phyloP scores from a whole-genome alignment of 2,888 invertebrate species.

The Phoenoteleia sp. region DNA sequence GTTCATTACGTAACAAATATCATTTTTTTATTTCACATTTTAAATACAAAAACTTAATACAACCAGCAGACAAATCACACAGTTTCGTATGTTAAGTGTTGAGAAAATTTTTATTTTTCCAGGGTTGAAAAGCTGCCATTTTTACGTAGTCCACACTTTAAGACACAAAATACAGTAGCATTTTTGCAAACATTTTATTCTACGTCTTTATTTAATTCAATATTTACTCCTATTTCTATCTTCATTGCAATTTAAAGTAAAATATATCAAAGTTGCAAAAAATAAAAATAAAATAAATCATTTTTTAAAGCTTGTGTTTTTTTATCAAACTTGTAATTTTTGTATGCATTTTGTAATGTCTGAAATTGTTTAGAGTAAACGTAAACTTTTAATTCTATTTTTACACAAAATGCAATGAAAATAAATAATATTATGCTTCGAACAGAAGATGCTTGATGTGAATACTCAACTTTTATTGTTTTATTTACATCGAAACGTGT shows the following conservation, averaged over 20 bases:
- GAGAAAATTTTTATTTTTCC: slow-evolving; percentile 31
- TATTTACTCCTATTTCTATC: too few species aligned
- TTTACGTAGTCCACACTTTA: slow-evolving; percentile 43
- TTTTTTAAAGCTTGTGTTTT: too few species aligned
- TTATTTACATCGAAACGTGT: neutral
- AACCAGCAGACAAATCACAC: slow-evolving; percentile 49
- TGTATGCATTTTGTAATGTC: too few species aligned
- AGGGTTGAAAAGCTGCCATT: slow-evolving; percentile 32
- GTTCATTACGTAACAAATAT: slow-evolving; percentile 78
- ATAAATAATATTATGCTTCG: neutral
- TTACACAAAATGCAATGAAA: slow-evolving; percentile 18
- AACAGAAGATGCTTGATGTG: slow-evolving; percentile 40
- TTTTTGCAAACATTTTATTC: neutral
- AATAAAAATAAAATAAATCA: too few species aligned
- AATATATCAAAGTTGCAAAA: too few species aligned
- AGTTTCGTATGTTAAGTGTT: slow-evolving; percentile 51
- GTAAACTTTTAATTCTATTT: neutral
- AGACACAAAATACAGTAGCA: neutral
- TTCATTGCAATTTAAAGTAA: slow-evolving; percentile 25
- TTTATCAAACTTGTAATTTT: too few species aligned
- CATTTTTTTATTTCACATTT: slow-evolving; percentile 9
- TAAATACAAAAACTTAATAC: slow-evolving; percentile 5
- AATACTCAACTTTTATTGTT: slow-evolving; percentile 2
- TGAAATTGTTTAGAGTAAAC: neutral
- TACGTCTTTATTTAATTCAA: neutral